Conservation (phyloP, 2,797 vertebrate species). For the Salmo trutta region DNA sequence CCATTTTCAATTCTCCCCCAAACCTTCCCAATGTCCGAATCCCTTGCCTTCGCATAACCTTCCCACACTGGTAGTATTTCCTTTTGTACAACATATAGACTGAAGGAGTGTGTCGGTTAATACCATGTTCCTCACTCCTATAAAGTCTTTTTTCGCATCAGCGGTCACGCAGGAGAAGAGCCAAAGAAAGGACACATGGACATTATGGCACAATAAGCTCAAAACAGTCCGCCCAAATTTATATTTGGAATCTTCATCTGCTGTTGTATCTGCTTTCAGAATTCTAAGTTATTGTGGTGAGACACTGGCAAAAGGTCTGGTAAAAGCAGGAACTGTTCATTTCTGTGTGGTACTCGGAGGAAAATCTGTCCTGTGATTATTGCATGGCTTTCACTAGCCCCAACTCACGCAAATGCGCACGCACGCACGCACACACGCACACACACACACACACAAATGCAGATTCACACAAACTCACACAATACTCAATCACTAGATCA, state of each 20-base stretch:
- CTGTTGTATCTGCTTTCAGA: constrained; percentile 38
- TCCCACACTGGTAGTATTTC: not conserved
- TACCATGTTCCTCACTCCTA: not conserved
- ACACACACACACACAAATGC: not conserved
- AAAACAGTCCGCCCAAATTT: not conserved
- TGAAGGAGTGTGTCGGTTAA: not conserved
- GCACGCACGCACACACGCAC: constrained; percentile 14
- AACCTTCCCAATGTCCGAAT: not conserved
- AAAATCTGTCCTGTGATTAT: constrained; percentile 52
- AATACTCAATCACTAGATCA: constrained; percentile 22
- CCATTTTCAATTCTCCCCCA: constrained; percentile 9
- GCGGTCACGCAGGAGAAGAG: not conserved
- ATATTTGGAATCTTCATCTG: not conserved
- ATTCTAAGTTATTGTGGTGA: constrained; percentile 34
- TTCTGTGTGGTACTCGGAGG: constrained; percentile 36
- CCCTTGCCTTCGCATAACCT: not conserved
- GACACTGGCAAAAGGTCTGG: constrained; percentile 10
- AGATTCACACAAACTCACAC: not conserved
- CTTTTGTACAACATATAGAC: not conserved
- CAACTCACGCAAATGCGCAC: constrained; percentile 16
- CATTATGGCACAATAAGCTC: not conserved
- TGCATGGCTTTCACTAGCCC: constrained; percentile 42
- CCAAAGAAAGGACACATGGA: not conserved
- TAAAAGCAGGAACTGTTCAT: constrained; percentile 34
- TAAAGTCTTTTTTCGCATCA: not conserved